Evolutionary conservation across 2,113 vertebrate species (phyloP).

Genomic region (human): GRCh38 chr5:161262001-161262500

Average conservation of each 20-base stretch:
- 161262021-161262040: background rate
- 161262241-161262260: background rate
- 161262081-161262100: background rate
- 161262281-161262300: background rate
- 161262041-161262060: background rate
- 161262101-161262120: background rate
- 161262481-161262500: background rate
- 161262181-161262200: background rate
- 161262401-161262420: background rate
- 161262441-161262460: background rate
- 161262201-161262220: background rate
- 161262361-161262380: background rate
- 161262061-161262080: background rate
- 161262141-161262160: background rate
- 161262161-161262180: background rate
- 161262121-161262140: background rate
- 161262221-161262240: background rate
- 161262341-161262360: background rate
- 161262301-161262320: background rate
- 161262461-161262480: background rate
- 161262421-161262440: background rate
- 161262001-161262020: slow-evolving; percentile 2
- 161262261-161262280: background rate
- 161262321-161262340: background rate
- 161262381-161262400: background rate